These are phyloP conservation scores for Hippocampus zosterae DNA, from an alignment of 2,113 vertebrate genomes.

Conservation along the genomic window DNA sequence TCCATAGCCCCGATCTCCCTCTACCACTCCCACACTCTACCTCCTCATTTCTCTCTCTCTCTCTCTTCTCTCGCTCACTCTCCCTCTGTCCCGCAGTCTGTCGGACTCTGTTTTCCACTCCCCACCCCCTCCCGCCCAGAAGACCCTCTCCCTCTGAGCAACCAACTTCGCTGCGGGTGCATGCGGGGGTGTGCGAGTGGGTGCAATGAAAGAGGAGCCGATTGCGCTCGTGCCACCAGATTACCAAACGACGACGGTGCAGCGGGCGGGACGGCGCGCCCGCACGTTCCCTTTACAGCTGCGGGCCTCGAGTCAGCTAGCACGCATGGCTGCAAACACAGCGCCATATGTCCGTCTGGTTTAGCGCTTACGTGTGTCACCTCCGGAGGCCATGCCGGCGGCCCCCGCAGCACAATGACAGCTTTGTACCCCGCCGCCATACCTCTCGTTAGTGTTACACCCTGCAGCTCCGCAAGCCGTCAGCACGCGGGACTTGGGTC, in stretches of 20 bases:
- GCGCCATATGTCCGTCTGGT: slow-evolving; percentile 55
- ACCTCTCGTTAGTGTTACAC: slow-evolving; percentile 18
- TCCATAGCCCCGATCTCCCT: too few relatives aligned
- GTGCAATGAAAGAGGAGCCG: not conserved
- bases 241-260: slow-evolving; percentile 2
- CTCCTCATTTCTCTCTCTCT: not conserved
- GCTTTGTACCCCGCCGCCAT: slow-evolving; percentile 43
- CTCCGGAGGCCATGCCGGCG: slow-evolving; percentile 36
- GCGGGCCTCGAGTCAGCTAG: slow-evolving; percentile 32
- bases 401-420: slow-evolving; percentile 46
- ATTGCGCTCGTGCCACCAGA: not conserved
- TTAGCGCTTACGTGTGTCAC: slow-evolving; percentile 40
- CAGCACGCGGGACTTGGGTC: slow-evolving; percentile 1
- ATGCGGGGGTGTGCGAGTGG: slow-evolving; percentile 7
- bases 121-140: not conserved
- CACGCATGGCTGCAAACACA: slow-evolving; percentile 39
- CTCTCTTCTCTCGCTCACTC: not conserved
- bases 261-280: not conserved
- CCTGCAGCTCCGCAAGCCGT: slow-evolving; percentile 17
- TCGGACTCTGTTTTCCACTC: not conserved
- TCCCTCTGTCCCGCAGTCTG: not conserved
- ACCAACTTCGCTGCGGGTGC: slow-evolving; percentile 11
- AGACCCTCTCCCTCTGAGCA: not conserved
- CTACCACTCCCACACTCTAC: too few relatives aligned
- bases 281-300: not conserved